Evolutionary conservation across 1,140 invertebrate genomes (phyloP).

Genomic region (Drosophila kohkoa): DNA sequence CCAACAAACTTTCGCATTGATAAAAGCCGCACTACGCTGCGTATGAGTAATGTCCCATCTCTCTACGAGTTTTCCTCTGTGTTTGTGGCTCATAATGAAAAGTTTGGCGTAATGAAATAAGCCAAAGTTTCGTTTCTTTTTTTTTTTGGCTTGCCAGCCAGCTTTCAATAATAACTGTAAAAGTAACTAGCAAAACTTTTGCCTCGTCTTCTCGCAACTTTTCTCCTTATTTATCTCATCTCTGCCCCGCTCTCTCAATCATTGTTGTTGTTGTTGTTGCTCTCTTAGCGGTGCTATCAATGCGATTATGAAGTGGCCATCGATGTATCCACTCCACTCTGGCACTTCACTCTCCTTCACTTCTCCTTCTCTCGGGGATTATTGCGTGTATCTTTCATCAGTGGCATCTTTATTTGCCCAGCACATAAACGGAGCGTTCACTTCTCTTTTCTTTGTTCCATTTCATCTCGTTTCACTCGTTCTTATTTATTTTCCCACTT

Average conservation of each 20-base stretch:
- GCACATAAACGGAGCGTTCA: neutral
- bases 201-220: conserved; percentile 21
- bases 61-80: conserved; percentile 2
- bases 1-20: conserved; percentile 46
- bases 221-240: conserved; percentile 1
- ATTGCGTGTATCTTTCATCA: neutral
- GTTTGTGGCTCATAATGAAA: conserved; percentile 63
- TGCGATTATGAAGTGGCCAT: conserved; percentile 71
- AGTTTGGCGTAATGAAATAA: conserved; percentile 82
- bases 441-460: neutral
- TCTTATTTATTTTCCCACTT: neutral
- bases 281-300: conserved; percentile 43
- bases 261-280: too few species aligned
- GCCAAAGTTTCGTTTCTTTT: conserved; percentile 65
- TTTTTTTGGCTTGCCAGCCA: conserved; percentile 23
- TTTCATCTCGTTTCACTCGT: neutral
- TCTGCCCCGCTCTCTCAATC: neutral
- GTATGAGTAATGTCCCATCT: conserved; percentile 51
- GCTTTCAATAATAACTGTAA: conserved; percentile 82
- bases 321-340: conserved; percentile 49
- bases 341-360: neutral
- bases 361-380: neutral
- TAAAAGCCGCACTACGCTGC: conserved; percentile 44
- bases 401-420: too few species aligned
- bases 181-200: conserved; percentile 79